These are phyloP conservation scores for Lophius americanus DNA, from an alignment of 2,797 vertebrate genomes.

Conservation along the genomic window DNA sequence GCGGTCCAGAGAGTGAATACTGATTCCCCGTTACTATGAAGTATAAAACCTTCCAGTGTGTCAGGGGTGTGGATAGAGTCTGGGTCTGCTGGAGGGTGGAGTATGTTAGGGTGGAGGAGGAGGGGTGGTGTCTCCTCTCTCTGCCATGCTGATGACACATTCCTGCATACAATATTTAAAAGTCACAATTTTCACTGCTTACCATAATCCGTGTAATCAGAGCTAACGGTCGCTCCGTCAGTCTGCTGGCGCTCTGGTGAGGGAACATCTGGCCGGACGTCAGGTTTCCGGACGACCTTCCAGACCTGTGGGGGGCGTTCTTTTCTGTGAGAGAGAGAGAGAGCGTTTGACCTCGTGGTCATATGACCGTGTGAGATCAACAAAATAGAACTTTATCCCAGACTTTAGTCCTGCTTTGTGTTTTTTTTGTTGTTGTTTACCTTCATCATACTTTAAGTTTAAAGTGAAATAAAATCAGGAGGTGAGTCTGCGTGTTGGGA, in stretches of 20 bases:
- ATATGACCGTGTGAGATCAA: slow-evolving; percentile 26
- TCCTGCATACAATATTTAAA: too few species aligned
- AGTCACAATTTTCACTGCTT: not conserved
- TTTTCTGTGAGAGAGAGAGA: not conserved
- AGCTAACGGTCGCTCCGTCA: slow-evolving; percentile 8
- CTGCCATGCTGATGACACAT: too few species aligned
- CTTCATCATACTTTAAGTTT: slow-evolving; percentile 5
- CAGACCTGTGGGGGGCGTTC: not conserved
- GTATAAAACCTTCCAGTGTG: too few species aligned
- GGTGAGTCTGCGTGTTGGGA: not conserved
- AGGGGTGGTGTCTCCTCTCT: too few species aligned
- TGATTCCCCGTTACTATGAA: too few species aligned
- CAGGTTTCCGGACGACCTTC: slow-evolving; percentile 45
- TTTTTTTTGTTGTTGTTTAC: not conserved
- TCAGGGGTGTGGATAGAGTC: too few species aligned
- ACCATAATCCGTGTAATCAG: slow-evolving; percentile 20
- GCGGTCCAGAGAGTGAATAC: too few species aligned
- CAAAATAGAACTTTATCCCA: slow-evolving; percentile 25
- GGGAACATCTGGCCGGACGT: slow-evolving; percentile 39
- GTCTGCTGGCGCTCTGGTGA: slow-evolving; percentile 4
- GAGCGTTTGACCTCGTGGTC: slow-evolving; percentile 12
- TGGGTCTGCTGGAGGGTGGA: too few species aligned
- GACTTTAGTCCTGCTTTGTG: not conserved
- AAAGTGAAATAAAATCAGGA: too few species aligned
- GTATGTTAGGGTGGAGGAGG: too few species aligned